Conservation (phyloP, 2,888 invertebrate species). For the Macrosiphum euphorbiae region DNA sequence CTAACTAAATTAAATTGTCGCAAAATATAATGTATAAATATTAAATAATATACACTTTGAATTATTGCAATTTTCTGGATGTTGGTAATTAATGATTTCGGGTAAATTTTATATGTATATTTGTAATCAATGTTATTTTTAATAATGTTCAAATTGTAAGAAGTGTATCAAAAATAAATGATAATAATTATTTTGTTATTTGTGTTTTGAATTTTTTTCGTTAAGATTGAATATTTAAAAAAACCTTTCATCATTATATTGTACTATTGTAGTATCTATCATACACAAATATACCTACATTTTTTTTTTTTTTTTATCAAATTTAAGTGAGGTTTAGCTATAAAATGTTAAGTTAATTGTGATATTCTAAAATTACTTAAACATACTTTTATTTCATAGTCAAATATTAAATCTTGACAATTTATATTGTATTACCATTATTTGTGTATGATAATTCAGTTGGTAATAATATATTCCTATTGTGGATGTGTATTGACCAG, state of each 20-base stretch:
- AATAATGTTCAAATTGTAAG: not conserved
- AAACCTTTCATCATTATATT: not conserved
- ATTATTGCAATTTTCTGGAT: not conserved
- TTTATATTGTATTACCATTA: not conserved
- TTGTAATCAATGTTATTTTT: constrained; percentile 8
- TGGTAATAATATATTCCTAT: not conserved
- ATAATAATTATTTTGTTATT: not conserved
- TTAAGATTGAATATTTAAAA: not conserved
- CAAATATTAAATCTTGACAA: not conserved
- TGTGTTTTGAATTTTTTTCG: not conserved
- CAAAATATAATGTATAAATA: not conserved
- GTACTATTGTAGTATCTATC: not conserved
- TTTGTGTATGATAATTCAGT: not conserved
- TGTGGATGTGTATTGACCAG: not conserved
- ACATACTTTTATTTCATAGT: not conserved
- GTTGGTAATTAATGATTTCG: not conserved
- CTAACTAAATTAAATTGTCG: not conserved
- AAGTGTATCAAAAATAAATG: not conserved
- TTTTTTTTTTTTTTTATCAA: not conserved
- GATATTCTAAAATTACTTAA: not conserved
- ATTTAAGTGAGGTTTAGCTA: not conserved
- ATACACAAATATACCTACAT: not conserved
- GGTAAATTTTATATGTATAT: not conserved
- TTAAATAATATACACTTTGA: not conserved
- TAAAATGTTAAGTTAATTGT: not conserved